Conservation (phyloP, 2,797 vertebrate genomes). For the Myotis myotis region DNA sequence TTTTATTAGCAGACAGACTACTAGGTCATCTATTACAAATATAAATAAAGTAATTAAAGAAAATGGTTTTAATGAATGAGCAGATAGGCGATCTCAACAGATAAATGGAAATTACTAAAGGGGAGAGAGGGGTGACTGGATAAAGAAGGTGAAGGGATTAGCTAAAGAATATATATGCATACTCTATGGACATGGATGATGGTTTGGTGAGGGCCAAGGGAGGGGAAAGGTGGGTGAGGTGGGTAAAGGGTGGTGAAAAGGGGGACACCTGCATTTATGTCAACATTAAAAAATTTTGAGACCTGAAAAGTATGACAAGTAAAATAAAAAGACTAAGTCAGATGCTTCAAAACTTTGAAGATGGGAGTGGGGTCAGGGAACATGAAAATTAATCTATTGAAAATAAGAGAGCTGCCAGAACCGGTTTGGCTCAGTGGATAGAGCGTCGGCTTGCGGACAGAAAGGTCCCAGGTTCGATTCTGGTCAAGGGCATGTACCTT, state of each 20-base stretch:
- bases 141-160: too few species aligned
- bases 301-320: background rate
- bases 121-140: too few species aligned
- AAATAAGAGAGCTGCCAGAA: background rate
- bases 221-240: too few species aligned
- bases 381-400: background rate
- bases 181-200: too few species aligned
- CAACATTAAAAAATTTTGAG: background rate
- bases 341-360: background rate
- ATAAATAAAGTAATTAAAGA: background rate
- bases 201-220: too few species aligned
- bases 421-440: too few species aligned
- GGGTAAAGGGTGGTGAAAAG: too few species aligned
- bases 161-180: too few species aligned
- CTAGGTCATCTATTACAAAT: background rate
- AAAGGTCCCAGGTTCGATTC: too few species aligned
- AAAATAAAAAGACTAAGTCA: background rate
- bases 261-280: too few species aligned
- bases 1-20: background rate
- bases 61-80: background rate
- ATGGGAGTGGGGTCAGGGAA: background rate
- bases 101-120: background rate
- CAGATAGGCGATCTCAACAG: background rate
- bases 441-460: too few species aligned
- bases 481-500: too few species aligned